phyloP scores from a whole-genome alignment of 2,797 vertebrate genomes.

The Phrynocephalus vlangalii region DNA sequence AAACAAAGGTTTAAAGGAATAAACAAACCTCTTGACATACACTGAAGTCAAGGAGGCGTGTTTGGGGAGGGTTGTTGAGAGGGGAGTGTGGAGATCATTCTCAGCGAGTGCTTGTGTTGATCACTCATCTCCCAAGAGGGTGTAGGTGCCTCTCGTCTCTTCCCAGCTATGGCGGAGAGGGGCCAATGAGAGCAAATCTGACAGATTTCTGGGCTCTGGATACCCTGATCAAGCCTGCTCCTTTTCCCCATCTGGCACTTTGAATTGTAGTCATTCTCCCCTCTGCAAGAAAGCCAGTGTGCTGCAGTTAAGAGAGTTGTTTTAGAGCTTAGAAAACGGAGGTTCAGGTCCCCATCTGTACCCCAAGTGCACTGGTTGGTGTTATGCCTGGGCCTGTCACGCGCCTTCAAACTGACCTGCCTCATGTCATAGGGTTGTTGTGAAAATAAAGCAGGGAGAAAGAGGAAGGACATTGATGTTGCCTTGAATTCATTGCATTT shows the following conservation, averaged over 20 bases:
- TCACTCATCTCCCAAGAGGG: not conserved
- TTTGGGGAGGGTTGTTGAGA: conserved; percentile 4
- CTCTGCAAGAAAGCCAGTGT: too few species aligned
- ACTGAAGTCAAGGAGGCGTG: conserved; percentile 45
- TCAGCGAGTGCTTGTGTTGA: not conserved
- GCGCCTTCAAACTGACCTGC: too few species aligned
- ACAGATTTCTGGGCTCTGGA: not conserved
- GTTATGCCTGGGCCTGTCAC: too few species aligned
- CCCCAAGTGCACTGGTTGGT: too few species aligned
- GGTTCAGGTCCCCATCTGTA: too few species aligned
- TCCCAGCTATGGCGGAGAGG: not conserved
- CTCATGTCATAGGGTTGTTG: too few species aligned
- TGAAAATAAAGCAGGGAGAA: too few species aligned
- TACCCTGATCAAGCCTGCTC: not conserved
- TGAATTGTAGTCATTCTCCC: not conserved
- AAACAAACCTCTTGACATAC: conserved; percentile 66
- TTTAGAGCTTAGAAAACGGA: too few species aligned
- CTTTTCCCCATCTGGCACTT: not conserved
- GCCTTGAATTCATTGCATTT: too few species aligned
- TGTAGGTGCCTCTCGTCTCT: not conserved
- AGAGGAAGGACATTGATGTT: too few species aligned
- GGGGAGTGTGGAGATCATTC: not conserved
- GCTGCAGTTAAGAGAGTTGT: too few species aligned
- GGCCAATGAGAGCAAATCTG: not conserved
- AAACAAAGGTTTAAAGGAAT: conserved; percentile 46